These are phyloP conservation scores for Noctua comes DNA, from an alignment of 2,888 invertebrate species.

Conservation along the genomic window DNA sequence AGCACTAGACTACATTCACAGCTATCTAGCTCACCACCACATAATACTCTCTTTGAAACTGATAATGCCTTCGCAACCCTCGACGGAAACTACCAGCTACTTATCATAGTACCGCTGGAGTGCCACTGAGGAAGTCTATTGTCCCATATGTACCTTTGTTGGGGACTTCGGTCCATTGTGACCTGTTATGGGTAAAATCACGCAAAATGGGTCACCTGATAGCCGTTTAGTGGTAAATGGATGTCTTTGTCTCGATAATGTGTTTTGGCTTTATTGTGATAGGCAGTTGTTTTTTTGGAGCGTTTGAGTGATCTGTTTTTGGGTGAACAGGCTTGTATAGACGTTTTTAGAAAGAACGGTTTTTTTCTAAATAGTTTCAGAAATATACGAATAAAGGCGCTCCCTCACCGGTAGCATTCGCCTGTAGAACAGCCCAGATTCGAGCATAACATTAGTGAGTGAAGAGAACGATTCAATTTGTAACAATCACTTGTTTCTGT, in stretches of 20 bases:
- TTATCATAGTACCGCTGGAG: slow-evolving; percentile 24
- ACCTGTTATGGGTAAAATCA: slow-evolving; percentile 46
- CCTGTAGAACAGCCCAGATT: too few species aligned
- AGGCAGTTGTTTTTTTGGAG: slow-evolving; percentile 12
- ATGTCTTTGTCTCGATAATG: slow-evolving; percentile 43
- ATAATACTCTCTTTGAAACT: slow-evolving; percentile 34
- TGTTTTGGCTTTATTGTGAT: slow-evolving; percentile 23
- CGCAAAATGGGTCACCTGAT: slow-evolving; percentile 47
- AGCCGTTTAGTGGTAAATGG: slow-evolving; percentile 33
- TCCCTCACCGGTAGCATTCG: too few species aligned
- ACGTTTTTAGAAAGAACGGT: not conserved
- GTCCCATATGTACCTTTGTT: slow-evolving; percentile 46
- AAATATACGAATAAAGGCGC: not conserved
- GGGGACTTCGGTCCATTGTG: slow-evolving; percentile 30
- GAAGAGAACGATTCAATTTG: too few species aligned
- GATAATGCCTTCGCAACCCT: slow-evolving; percentile 49
- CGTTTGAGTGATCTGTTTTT: slow-evolving; percentile 8
- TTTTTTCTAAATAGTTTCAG: not conserved
- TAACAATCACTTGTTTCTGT: too few species aligned
- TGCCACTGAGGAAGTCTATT: slow-evolving; percentile 47
- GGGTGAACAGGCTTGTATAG: not conserved
- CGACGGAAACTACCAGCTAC: slow-evolving; percentile 43
- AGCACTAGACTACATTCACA: slow-evolving; percentile 4
- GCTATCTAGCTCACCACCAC: slow-evolving; percentile 17
- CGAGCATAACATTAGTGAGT: too few species aligned